Base-by-base conservation (phyloP, 2,113 vertebrate species). In the Synodontis membranacea region DNA sequence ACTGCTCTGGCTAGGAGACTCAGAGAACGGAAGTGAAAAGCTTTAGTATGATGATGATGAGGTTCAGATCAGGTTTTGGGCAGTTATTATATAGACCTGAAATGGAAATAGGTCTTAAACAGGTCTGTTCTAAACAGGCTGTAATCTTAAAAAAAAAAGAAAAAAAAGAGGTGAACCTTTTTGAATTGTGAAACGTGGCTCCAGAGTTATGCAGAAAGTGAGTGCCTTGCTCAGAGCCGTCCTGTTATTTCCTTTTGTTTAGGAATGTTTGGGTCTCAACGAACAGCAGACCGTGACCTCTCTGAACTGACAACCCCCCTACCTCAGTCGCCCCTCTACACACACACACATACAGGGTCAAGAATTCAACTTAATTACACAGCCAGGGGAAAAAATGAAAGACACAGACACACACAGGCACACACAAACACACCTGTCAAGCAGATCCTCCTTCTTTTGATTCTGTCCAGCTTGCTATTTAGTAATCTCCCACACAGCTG, bases 201-300 rank as follows among this genome's bases (percentile, higher is more conserved):
- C 14, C 15, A 68, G 50, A 86, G 37, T 72, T 52, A 50, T 83
- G 70, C 37, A 48, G n/a, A 46, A 4, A 48, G 11, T 78, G 12
- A 60, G 8, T 25, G 54, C 84, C 79, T 60, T 70, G 82, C 48
- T 68, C 76, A 74, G 44, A 86, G 64, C 85, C 44, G 23, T 60
- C 76, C 34, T 44, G 46, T 89, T 89, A 90, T 92, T 95, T 95
- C 93, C 92, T 91, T 86, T 90, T 89, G 91, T 88, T 90, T 87
- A 90, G 83, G 86, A 89, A 88, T 89, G 87, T 94, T 93, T 93
- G 88, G 89, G 92, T 93, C 91, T 66, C 39, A 70, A 74, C n/a
- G 37, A 56, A 56, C 42, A 62, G 64, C 42, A 90, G 60, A 90
- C 89, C 86, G 50, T n/a, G 90, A 84, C 42, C 25, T 87, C 90